Conservation (phyloP, 2,113 vertebrate genomes). For the Neodon shergylaensis region DNA sequence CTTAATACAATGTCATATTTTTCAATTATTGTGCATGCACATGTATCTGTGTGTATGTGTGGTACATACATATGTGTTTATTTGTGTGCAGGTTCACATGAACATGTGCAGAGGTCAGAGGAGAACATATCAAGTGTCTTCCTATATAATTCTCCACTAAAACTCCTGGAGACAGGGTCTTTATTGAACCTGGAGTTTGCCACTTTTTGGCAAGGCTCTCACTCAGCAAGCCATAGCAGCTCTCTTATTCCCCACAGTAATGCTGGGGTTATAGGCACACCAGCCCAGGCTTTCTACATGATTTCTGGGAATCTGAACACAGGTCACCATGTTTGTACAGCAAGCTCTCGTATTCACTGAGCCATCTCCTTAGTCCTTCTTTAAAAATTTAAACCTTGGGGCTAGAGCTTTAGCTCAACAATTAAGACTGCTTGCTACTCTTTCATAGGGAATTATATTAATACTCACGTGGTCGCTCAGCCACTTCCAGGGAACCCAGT, state of each 20-base stretch:
- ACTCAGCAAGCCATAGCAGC: neutral
- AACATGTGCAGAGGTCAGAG: neutral
- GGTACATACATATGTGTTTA: neutral
- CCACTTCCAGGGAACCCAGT: neutral
- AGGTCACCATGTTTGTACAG: neutral
- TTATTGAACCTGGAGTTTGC: neutral
- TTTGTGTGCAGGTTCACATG: neutral
- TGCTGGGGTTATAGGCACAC: neutral
- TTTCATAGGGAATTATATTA: neutral
- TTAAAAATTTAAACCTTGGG: neutral
- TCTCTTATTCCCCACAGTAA: too few species aligned
- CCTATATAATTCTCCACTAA: neutral
- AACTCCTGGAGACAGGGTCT: neutral
- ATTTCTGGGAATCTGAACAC: neutral
- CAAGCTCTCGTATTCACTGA: neutral
- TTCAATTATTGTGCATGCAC: neutral
- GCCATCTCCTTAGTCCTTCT: neutral
- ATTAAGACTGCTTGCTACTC: neutral
- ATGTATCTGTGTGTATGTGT: neutral
- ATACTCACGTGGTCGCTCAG: neutral
- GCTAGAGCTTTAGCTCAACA: neutral
- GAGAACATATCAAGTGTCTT: neutral
- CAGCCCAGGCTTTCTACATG: neutral
- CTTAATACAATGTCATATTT: neutral
- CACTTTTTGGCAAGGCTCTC: neutral